phyloP scores from a whole-genome alignment of 2,888 invertebrate species.

The Lasiommata megera region DNA sequence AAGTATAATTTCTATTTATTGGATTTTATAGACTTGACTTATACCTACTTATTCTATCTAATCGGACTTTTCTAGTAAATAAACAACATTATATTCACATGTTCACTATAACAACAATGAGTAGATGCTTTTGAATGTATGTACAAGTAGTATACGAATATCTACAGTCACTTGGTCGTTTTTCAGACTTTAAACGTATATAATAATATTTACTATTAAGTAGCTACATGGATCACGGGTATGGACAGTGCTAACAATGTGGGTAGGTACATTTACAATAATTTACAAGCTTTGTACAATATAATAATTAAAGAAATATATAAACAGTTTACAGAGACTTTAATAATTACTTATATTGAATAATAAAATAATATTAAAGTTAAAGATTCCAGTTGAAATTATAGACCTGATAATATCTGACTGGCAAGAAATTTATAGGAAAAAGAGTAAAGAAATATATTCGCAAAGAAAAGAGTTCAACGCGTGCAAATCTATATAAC shows the following conservation, averaged over 20 bases:
- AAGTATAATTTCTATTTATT: conserved; percentile 69
- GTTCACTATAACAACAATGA: conserved; percentile 57
- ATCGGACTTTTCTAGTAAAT: conserved; percentile 62
- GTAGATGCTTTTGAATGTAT: conserved; percentile 62
- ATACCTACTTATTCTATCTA: conserved; percentile 43
- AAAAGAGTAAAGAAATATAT: neutral
- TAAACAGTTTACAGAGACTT: neutral
- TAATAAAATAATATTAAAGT: neutral
- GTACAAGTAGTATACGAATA: conserved; percentile 62
- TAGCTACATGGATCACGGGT: conserved; percentile 27
- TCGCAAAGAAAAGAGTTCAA: conserved; percentile 31
- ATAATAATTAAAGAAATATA: neutral
- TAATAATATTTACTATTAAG: conserved; percentile 34
- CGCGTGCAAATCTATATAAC: conserved; percentile 22
- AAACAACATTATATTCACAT: conserved; percentile 70
- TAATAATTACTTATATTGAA: neutral
- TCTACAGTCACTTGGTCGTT: conserved; percentile 77
- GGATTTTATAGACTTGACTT: conserved; percentile 57
- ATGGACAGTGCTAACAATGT: conserved; percentile 16
- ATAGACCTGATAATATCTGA: neutral
- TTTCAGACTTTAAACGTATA: conserved; percentile 67
- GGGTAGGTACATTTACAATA: conserved; percentile 39
- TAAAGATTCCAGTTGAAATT: neutral
- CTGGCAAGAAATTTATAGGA: conserved; percentile 9
- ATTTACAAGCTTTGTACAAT: conserved; percentile 32